Percentiles rank a stretch among this genome's conserved stretches.
These are phyloP conservation scores for Setophaga kirtlandii DNA, from an alignment of 2,113 vertebrate species.

Conservation along the genomic window DNA sequence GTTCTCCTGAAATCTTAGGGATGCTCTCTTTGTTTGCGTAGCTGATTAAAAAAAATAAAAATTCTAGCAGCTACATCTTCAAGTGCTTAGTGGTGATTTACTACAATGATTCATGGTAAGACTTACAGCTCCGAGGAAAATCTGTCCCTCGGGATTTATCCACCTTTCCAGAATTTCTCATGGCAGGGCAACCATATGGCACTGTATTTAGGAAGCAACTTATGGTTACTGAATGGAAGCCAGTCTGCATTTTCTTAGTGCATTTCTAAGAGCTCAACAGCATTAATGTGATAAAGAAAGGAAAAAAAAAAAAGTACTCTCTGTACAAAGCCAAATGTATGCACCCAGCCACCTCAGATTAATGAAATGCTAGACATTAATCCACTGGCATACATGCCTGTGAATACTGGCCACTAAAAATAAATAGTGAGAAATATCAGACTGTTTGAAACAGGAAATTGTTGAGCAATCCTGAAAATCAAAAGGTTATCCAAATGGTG, in stretches of 20 bases:
- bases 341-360: not conserved
- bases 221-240: not conserved
- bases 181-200: not conserved
- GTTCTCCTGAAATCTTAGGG: not conserved
- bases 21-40: slow-evolving; percentile 4
- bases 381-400: not conserved
- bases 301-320: not conserved
- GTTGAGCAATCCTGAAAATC: not conserved
- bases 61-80: not conserved
- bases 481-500: not conserved
- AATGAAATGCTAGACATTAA: slow-evolving; percentile 2
- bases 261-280: not conserved
- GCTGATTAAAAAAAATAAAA: slow-evolving; percentile 15
- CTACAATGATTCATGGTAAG: slow-evolving; percentile 42
- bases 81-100: slow-evolving; percentile 36
- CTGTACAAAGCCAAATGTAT: not conserved
- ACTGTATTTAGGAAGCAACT: not conserved
- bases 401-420: not conserved
- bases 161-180: slow-evolving; percentile 49
- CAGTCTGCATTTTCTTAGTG: not conserved
- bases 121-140: slow-evolving; percentile 23
- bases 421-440: not conserved
- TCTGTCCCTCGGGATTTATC: slow-evolving; percentile 28
- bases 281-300: not conserved
- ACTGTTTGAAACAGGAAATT: not conserved